Base-by-base conservation (phyloP, 2,113 vertebrate species). In the Psittacara wagleri region DNA sequence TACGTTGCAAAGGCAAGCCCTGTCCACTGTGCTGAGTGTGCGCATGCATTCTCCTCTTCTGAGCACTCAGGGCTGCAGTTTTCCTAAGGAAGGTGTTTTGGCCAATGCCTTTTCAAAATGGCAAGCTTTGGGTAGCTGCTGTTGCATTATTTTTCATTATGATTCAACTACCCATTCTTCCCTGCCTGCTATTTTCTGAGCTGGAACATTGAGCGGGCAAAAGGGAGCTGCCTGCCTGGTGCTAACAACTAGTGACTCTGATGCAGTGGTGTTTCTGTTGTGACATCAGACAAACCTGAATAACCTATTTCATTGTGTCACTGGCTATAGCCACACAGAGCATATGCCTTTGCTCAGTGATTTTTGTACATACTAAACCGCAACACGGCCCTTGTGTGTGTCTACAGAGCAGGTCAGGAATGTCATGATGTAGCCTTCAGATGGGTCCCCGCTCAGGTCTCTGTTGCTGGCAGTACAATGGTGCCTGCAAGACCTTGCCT, bases 381-480 rank as follows among this genome's bases (percentile, higher is more conserved):
- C 57, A 39, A 27, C 18, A 3, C 4, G 24, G 41, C 14, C 18
- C 16, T 22, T 16, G 27, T 7, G 41, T 24, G 41, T 33, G 13
- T 66, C 64, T 15, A 5, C 7, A 54, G 39, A 74, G 67, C 13
- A 7, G 41, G 35, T 13, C 13, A 80, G 27, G n/a, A 1, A 1
- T 31, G 23, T 17, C 39, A 52, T 0, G 0, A 20, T 0, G 0
- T 2, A 37, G 55, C 31, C 55, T 59, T 90, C 29, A 35, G 57
- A 16, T 2, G 13, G 33, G 7, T 3, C 22, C 33, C 35, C 62
- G 39, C 24, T 16, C 11, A 27, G 0, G 0, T 81, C 41, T 52
- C 61, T 1, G 0, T 5, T 78, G n/a, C 35, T 70, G 4, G 10
- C 15, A 33, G 54, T 4, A 13, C 0, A 0, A 17, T 3, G n/a